Evolutionary conservation across 2,888 invertebrate genomes (phyloP).

Genomic region (Steromphala cineraria): DNA sequence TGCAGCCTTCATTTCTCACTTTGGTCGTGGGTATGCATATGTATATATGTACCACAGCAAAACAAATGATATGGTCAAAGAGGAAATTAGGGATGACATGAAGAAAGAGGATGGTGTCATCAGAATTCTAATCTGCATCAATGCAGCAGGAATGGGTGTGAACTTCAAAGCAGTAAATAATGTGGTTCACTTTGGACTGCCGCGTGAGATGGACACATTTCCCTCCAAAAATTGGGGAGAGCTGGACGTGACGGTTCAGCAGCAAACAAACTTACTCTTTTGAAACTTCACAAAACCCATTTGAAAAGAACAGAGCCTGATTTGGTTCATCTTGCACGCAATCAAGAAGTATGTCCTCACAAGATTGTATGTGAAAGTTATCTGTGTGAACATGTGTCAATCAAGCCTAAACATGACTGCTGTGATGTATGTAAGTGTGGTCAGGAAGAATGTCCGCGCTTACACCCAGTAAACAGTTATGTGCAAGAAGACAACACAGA

Average conservation of each 20-base stretch:
- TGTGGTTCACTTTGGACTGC: conserved; percentile 34
- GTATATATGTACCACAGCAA: conserved; percentile 41
- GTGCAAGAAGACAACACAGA: not conserved
- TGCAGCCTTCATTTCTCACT: conserved; percentile 17
- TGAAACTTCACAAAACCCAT: conserved; percentile 27
- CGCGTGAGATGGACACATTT: conserved; percentile 38
- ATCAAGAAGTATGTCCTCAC: conserved; percentile 23
- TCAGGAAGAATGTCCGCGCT: conserved; percentile 23
- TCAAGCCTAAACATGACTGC: conserved; percentile 27
- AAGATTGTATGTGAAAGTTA: too few species aligned
- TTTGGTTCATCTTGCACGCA: conserved; percentile 17
- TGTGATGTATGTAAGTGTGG: conserved; percentile 36
- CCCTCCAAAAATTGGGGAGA: conserved; percentile 39
- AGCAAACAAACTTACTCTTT: conserved; percentile 34
- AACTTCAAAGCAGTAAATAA: conserved; percentile 33
- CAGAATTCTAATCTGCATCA: conserved; percentile 34
- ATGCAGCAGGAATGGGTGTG: conserved; percentile 41
- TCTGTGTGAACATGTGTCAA: not conserved
- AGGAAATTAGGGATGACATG: conserved; percentile 33
- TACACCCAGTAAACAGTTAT: not conserved
- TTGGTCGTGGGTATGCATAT: not conserved
- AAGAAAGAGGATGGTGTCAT: conserved; percentile 25
- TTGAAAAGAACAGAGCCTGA: conserved; percentile 29
- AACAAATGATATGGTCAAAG: conserved; percentile 33
- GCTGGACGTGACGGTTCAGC: conserved; percentile 35